These are phyloP conservation scores for Asteroscopus sphinx DNA, from an alignment of 2,888 invertebrate genomes.

Conservation along the genomic window DNA sequence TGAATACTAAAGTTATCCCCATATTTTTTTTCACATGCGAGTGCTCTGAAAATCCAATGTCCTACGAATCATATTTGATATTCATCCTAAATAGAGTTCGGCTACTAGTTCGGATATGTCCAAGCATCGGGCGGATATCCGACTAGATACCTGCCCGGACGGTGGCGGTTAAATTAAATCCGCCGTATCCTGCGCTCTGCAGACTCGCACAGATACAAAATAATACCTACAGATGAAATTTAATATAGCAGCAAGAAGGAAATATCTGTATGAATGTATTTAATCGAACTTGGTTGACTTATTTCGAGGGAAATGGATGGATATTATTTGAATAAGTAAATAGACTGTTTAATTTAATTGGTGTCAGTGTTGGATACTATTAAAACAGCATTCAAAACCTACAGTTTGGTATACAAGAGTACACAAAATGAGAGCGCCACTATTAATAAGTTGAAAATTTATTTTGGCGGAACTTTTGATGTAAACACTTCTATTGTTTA, in stretches of 20 bases:
- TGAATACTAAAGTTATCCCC: background rate
- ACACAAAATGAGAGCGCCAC: too few species aligned
- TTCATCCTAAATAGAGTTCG: slow-evolving; percentile 26
- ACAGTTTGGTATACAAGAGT: too few species aligned
- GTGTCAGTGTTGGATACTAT: too few species aligned
- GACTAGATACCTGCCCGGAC: slow-evolving; percentile 51
- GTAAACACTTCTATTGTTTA: too few species aligned
- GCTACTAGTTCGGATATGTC: slow-evolving; percentile 31
- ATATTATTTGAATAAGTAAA: slow-evolving; percentile 26
- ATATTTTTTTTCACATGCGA: background rate
- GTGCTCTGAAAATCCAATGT: slow-evolving; percentile 16
- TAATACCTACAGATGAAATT: slow-evolving; percentile 5
- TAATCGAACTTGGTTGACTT: slow-evolving; percentile 15
- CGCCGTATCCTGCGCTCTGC: slow-evolving; percentile 35
- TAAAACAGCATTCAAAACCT: too few species aligned
- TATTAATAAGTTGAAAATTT: too few species aligned
- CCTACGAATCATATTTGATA: slow-evolving; percentile 19
- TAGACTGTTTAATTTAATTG: slow-evolving; percentile 10
- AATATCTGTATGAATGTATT: slow-evolving; percentile 33
- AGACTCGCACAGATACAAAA: slow-evolving; percentile 27
- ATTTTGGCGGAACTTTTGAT: too few species aligned
- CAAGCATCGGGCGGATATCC: slow-evolving; percentile 45
- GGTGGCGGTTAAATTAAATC: slow-evolving; percentile 48
- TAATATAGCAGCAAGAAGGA: slow-evolving; percentile 20
- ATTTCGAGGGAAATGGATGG: slow-evolving; percentile 22